phyloP scores from a whole-genome alignment of 2,888 invertebrate species.

The Malthinus seriepunctatus region DNA sequence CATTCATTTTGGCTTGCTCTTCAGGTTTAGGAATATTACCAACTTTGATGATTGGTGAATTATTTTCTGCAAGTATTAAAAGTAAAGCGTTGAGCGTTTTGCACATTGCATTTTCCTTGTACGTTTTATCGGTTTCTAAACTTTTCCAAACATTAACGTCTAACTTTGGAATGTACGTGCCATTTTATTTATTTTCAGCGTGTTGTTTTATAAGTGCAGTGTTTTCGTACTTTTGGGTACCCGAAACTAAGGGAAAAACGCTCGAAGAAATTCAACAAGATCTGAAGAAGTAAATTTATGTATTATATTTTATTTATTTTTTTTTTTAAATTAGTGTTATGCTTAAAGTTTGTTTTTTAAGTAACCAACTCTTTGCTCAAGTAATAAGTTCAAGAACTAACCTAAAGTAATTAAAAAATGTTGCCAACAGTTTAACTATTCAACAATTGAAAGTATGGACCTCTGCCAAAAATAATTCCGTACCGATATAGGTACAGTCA shows the following conservation, averaged over 20 bases:
- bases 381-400: no score
- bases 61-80: conserved; percentile 40
- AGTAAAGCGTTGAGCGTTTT: conserved; percentile 39
- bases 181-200: conserved; percentile 41
- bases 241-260: conserved; percentile 44
- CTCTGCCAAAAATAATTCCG: no score
- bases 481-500: no score
- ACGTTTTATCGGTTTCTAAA: conserved; percentile 38
- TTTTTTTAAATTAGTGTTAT: no score
- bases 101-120: conserved; percentile 37
- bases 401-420: no score
- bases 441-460: no score
- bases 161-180: conserved; percentile 40
- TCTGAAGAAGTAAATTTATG: conserved; percentile 24
- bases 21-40: conserved; percentile 38
- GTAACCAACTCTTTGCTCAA: no score
- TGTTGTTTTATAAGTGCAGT: conserved; percentile 38
- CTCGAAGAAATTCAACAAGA: conserved; percentile 42
- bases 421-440: no score
- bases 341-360: no score
- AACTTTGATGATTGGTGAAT: conserved; percentile 38
- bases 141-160: conserved; percentile 41
- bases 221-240: conserved; percentile 42
- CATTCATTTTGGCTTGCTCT: conserved; percentile 36
- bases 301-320: no score